Base-by-base conservation (phyloP, 1,140 invertebrate species). In the Linepithema humile region DNA sequence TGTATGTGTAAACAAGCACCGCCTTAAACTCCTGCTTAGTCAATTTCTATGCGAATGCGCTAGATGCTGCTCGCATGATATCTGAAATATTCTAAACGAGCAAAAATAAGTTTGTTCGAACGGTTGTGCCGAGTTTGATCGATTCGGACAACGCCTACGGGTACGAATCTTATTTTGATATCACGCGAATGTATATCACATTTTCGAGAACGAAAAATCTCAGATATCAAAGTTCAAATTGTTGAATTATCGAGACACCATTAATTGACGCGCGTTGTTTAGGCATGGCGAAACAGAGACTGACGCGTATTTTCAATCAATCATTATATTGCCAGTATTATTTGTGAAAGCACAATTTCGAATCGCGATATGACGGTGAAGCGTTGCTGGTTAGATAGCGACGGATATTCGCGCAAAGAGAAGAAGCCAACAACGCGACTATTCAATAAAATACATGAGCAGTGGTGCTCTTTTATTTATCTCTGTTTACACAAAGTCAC, bases 1-100 rank as follows among this genome's bases (percentile, higher is more conserved):
- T 84, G 83, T 64, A 89, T 65, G 35, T 67, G 65, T n/a, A 20
- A 55, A 40, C n/a, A 69, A 67, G 45, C 38, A 60, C 43, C n/a
- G 38, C 57, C 15, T 50, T 64, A n/a, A 29, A 75, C 29, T 62
- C 26, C 73, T 40, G 6, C 9, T 1, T n/a, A 3, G 17, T 60
- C 62, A 20, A 45, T 32, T 74, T 35, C 0, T 55, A 3, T 26
- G 43, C 55, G 6, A 74, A 6, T 53, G 50, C 2, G 20, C 43
- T 35, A 35, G 29, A 15, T 48, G 10, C 55, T 26, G 32, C 55
- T 72, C 35, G 55, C 2, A 12, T 38, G 35, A 23, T 43, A 26
- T 53, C 20, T 72, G n/a, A 72, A 26, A 72, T 35, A 38, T 38
- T 0, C n/a, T 72, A 43, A 6, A 43, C 15, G 15, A 69, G 12